Base-by-base conservation (phyloP, 2,797 vertebrate species). In the Moxostoma hubbsi region DNA sequence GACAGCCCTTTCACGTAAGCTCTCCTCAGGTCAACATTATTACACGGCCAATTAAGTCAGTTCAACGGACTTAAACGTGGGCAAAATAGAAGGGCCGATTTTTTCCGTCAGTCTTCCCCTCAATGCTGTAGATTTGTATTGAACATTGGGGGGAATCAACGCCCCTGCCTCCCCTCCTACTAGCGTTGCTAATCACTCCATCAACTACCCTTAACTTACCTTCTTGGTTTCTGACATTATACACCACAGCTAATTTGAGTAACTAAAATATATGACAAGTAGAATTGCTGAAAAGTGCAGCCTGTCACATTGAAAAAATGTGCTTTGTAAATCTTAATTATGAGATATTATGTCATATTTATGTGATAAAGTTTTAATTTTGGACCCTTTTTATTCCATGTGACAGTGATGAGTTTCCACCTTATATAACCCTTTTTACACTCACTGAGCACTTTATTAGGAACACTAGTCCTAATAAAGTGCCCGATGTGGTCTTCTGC, bases 21-120 rank as follows among this genome's bases (percentile, higher is more conserved):
- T 83, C 89, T 93, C 93, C 93, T 91, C 85, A 88, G 90, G 90
- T 93, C 94, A 89, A 92, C 87, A 93, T 94, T 93, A 93, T 95
- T 96, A 94, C 90, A 92, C 88, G 94, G 93, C 93, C 95, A 95
- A 94, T 95, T 94, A 95, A 92, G 86, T 89, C 88, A 88, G 94
- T 94, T 92, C 92, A 91, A 81, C 79, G 43, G 86, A 88, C 80
- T 83, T 86, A 85, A 90, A 89, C 77, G 79, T 72, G 63, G 68
- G 77, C 72, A 79, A 62, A 67, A 76, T 82, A 84, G 82, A 77
- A 16, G 81, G 81, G 53, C 75, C 49, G 55, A 84, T 81, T 83
- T 75, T 82, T 79, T 68, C 72, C 57, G 54, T 7, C 50, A 9
- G 51, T n/a, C 73, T 61, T 65, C 62, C 50, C 51, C 5, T 24